A percentile compares a stretch with the other conserved stretches of the same genome.
phyloP scores from a whole-genome alignment of 2,113 vertebrate species.

The Brevimyrus niger region DNA sequence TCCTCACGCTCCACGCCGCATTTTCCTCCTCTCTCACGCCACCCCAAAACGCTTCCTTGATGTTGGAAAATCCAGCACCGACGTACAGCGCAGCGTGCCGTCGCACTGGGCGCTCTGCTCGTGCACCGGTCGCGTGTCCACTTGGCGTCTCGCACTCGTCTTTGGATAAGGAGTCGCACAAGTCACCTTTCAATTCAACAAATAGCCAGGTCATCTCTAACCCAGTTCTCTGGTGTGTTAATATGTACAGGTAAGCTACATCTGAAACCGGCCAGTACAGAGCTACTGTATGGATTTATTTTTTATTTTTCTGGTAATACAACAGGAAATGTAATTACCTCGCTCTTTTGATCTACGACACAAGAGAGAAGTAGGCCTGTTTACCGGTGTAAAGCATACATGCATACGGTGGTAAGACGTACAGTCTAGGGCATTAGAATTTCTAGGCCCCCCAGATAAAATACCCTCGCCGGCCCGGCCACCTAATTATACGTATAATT shows the following conservation, averaged over 20 bases:
- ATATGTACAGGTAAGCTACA: neutral
- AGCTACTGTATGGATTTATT: neutral
- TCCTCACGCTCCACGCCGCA: slow-evolving; percentile 15
- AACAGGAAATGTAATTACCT: neutral
- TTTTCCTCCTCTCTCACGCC: neutral
- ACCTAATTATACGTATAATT: neutral
- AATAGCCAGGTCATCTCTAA: neutral
- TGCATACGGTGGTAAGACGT: neutral
- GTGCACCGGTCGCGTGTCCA: neutral
- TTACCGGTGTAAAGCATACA: neutral
- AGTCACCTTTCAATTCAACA: neutral
- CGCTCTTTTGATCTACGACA: neutral
- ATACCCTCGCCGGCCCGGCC: neutral
- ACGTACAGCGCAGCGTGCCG: neutral
- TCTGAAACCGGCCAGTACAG: neutral
- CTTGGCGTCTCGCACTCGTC: neutral
- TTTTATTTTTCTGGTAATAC: neutral
- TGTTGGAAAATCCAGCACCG: slow-evolving; percentile 31
- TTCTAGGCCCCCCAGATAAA: neutral
- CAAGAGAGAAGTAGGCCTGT: neutral
- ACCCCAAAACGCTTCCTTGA: slow-evolving; percentile 18
- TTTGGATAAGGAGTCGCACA: neutral
- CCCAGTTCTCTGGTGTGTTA: neutral
- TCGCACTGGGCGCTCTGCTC: neutral
- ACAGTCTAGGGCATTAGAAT: neutral